phyloP scores from a whole-genome alignment of 2,113 vertebrate genomes.

The Melanocharis versteri region DNA sequence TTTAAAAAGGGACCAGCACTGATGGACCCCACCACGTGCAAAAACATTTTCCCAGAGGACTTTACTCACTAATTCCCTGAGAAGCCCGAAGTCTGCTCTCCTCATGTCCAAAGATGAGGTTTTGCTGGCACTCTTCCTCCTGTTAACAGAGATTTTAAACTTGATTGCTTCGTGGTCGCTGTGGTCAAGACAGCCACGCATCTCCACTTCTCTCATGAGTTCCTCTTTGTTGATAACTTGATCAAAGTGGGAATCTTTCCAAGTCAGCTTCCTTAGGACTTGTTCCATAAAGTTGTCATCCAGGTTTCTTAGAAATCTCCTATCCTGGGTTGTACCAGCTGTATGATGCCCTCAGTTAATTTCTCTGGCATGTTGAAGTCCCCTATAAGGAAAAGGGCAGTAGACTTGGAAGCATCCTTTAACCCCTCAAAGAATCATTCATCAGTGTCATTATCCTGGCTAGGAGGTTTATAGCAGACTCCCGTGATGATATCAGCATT shows the following conservation, averaged over 20 bases:
- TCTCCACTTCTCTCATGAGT: neutral
- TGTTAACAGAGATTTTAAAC: neutral
- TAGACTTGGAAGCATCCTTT: neutral
- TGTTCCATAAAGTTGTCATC: neutral
- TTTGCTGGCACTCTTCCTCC: neutral
- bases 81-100: neutral
- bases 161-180: accelerated
- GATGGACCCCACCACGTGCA: accelerated
- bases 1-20: neutral
- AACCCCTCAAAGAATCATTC: neutral
- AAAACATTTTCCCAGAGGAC: neutral
- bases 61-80: neutral
- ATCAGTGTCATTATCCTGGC: neutral
- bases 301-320: neutral
- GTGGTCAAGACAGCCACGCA: neutral
- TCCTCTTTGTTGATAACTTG: neutral
- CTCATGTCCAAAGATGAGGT: neutral
- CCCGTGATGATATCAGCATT: neutral
- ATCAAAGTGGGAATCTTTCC: neutral
- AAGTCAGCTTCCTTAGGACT: neutral
- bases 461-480: neutral
- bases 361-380: neutral
- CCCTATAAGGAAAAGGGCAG: neutral
- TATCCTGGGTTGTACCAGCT: neutral
- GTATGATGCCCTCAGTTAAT: neutral